Base-by-base conservation (phyloP, 2,113 vertebrate species). In the Indri indri region DNA sequence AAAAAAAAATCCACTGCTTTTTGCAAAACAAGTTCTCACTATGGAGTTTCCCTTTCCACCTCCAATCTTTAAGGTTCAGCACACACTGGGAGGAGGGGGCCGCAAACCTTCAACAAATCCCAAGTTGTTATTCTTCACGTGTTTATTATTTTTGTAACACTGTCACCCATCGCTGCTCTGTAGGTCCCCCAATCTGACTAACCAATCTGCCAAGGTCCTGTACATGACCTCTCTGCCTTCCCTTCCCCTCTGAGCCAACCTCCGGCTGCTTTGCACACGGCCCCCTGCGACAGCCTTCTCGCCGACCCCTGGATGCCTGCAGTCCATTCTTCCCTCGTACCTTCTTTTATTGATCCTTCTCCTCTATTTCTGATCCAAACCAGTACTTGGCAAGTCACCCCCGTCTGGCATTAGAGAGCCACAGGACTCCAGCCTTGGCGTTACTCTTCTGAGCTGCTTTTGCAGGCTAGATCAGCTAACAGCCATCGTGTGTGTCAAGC, bases 401-500 rank as follows among this genome's bases (percentile, higher is more conserved):
- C 3, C 3, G 4, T 18, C 32, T 12, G 27, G 63, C 57, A n/a
- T 32, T 8, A 40, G 23, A 84, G 4, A 47, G 40, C 73, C 17
- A 16, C 10, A 68, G 70, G 57, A 80, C 0, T 9, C 50, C 17
- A 34, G 73, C 32, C 76, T 10, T 54, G 2, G 54, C 59, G 47
- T 32, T 84, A 34, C 73, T 71, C n/a, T n/a, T 9, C 79, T 17
- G 9, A 70, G 66, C 32, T 34, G 42, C 37, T 27, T 12, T 30
- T 68, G 25, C 3, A 30, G 40, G 54, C 68, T 37, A 2, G 7
- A 34, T 34, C 65, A 42, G 73, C 54, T 34, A 18, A 52, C 34
- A 63, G 77, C n/a, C 1, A 34, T 2, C 2, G 0, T 2, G 0
- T 3, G 3, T 66, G 18, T 9, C 2, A 40, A 42, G 73, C 3